These are phyloP conservation scores for Athalia rosae DNA, from an alignment of 2,888 invertebrate genomes.

Conservation along the genomic window DNA sequence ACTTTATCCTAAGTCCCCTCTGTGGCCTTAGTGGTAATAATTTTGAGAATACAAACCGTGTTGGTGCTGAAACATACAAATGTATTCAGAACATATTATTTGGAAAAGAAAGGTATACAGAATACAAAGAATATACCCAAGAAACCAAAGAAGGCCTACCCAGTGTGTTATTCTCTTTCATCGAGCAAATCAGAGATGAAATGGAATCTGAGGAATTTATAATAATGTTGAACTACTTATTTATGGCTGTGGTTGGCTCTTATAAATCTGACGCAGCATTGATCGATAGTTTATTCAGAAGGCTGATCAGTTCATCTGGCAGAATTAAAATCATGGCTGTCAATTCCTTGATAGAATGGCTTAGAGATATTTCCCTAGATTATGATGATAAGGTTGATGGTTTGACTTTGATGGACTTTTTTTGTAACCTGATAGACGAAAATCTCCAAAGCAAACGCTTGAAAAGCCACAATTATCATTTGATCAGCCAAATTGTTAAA, in stretches of 20 bases:
- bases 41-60: constrained; percentile 50
- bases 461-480: constrained; percentile 54
- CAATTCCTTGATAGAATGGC: constrained; percentile 52
- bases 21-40: constrained; percentile 55
- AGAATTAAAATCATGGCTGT: constrained; percentile 54
- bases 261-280: constrained; percentile 55
- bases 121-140: constrained; percentile 46
- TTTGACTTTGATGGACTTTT: constrained; percentile 57
- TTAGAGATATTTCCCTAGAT: constrained; percentile 59
- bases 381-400: constrained; percentile 62
- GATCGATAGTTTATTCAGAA: constrained; percentile 62
- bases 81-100: constrained; percentile 63
- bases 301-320: constrained; percentile 57
- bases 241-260: constrained; percentile 55
- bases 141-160: constrained; percentile 47
- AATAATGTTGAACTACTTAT: constrained; percentile 56
- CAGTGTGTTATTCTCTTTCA: constrained; percentile 55
- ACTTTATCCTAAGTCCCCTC: constrained; percentile 60
- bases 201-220: constrained; percentile 49
- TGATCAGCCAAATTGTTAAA: constrained; percentile 58
- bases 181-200: constrained; percentile 44
- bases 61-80: constrained; percentile 58
- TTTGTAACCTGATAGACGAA: constrained; percentile 58
- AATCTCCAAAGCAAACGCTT: constrained; percentile 54
- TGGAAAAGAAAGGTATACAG: constrained; percentile 50